These are phyloP conservation scores for Arizona elegans DNA, from an alignment of 2,113 vertebrate species.

Conservation along the genomic window DNA sequence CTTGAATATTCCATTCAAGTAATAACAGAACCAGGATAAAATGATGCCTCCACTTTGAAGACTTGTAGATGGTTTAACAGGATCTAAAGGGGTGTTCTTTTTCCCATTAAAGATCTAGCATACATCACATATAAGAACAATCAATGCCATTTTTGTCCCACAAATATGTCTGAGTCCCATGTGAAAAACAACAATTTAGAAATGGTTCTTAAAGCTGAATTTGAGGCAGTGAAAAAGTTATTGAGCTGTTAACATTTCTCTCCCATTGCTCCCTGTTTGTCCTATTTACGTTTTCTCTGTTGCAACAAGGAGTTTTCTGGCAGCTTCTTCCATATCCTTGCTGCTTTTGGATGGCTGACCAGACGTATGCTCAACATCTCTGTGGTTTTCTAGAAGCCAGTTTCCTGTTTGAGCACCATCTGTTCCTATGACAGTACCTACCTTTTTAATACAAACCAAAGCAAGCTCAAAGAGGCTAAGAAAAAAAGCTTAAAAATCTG, in stretches of 20 bases:
- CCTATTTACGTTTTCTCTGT: constrained; percentile 50
- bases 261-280: constrained; percentile 46
- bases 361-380: constrained; percentile 13
- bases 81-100: neutral
- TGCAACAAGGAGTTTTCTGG: constrained; percentile 52
- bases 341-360: constrained; percentile 35
- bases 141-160: neutral
- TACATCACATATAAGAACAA: neutral
- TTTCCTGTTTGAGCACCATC: constrained; percentile 60
- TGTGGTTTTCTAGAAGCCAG: constrained; percentile 46
- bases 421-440: constrained; percentile 60
- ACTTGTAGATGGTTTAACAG: neutral
- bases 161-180: neutral
- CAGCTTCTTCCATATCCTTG: constrained; percentile 43
- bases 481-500: constrained; percentile 31
- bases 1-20: neutral
- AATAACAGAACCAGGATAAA: neutral
- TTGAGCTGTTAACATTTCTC: constrained; percentile 37
- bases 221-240: neutral
- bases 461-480: constrained; percentile 52
- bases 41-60: neutral
- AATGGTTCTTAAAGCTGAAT: constrained; percentile 1
- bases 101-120: neutral
- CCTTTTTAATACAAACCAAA: constrained; percentile 55
- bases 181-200: neutral